Evolutionary conservation across 2,797 vertebrate genomes (phyloP).

Genomic region (Enteromius viviparus): DNA sequence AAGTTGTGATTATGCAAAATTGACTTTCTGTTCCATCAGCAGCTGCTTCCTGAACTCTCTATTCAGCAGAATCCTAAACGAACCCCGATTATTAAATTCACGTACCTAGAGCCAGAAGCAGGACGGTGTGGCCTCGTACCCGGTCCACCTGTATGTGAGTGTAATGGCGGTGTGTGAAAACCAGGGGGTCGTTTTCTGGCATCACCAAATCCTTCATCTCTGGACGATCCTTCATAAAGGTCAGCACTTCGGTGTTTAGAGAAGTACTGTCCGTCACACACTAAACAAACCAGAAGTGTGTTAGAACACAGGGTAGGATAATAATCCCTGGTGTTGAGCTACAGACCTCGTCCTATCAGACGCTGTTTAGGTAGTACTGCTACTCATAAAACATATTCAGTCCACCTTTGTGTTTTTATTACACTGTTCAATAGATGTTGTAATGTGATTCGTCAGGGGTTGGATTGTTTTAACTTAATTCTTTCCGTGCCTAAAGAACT

Average conservation of each 20-base stretch:
- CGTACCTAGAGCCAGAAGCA: conserved; percentile 75
- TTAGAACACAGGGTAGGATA: background rate
- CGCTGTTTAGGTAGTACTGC: too few relatives aligned
- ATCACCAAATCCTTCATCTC: conserved; percentile 68
- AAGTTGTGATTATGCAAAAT: background rate
- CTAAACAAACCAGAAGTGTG: conserved; percentile 51
- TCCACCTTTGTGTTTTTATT: background rate
- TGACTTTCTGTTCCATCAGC: background rate
- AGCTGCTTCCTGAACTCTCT: background rate
- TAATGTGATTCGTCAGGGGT: background rate
- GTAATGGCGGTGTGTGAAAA: conserved; percentile 68
- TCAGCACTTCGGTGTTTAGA: background rate
- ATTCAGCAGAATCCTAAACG: background rate
- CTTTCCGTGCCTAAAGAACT: too few relatives aligned
- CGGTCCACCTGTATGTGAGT: conserved; percentile 67
- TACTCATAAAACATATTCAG: background rate
- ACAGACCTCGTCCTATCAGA: background rate
- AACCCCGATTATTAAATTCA: background rate
- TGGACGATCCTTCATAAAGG: conserved; percentile 20
- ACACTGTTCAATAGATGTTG: background rate
- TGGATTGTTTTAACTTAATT: background rate
- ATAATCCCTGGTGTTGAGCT: background rate
- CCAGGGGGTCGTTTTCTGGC: conserved; percentile 62
- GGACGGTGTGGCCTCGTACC: conserved; percentile 26
- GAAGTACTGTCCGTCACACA: conserved; percentile 62